Percentiles rank a stretch among this genome's conserved stretches.
Conservation (phyloP, 2,888 invertebrate species). For the Gibbula magus region DNA sequence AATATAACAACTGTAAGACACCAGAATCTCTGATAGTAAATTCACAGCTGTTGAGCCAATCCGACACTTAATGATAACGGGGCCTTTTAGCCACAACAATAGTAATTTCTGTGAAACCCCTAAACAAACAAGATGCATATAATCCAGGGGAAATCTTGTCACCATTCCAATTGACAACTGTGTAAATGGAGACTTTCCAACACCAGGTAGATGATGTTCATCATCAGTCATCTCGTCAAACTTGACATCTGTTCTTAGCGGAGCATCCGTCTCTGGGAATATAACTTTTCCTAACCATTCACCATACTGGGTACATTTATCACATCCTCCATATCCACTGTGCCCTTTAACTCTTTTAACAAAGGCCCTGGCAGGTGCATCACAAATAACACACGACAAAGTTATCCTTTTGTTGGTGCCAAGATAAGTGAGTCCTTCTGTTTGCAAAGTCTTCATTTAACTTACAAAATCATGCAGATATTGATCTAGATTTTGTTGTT, state of each 20-base stretch:
- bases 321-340: slow-evolving; percentile 62
- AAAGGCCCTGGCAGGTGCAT: slow-evolving; percentile 63
- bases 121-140: slow-evolving; percentile 66
- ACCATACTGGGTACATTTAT: slow-evolving; percentile 51
- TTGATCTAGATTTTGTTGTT: slow-evolving; percentile 35
- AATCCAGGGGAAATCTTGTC: slow-evolving; percentile 39
- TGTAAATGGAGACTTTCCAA: background rate
- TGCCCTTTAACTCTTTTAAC: slow-evolving; percentile 58
- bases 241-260: no score
- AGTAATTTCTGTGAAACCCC: slow-evolving; percentile 66
- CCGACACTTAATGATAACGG: slow-evolving; percentile 21
- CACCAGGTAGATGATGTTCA: background rate
- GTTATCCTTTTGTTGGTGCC: no score
- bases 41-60: slow-evolving; percentile 24
- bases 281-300: slow-evolving; percentile 34
- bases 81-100: slow-evolving; percentile 51
- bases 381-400: slow-evolving; percentile 56
- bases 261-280: slow-evolving; percentile 46
- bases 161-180: background rate
- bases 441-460: no score
- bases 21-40: slow-evolving; percentile 32
- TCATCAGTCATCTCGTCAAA: background rate
- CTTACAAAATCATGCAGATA: slow-evolving; percentile 37
- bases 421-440: slow-evolving; percentile 2
- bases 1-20: slow-evolving; percentile 24